Evolutionary conservation across 2,113 vertebrate species (phyloP), one percentile per base, ranked within the genome.

Genomic region (Sylvietta virens): DNA sequence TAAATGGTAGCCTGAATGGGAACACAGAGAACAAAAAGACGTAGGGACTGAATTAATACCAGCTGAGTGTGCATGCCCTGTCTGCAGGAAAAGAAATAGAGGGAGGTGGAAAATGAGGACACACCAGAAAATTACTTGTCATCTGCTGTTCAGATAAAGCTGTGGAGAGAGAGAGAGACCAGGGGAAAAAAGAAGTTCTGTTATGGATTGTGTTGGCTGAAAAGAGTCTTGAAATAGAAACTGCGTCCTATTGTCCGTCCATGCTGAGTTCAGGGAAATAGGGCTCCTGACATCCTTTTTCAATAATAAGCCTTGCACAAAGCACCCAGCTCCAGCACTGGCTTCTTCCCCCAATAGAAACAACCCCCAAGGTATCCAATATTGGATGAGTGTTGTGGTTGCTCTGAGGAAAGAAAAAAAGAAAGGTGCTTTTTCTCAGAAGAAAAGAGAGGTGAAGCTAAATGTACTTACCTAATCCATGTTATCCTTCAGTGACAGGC

Each of bases 171-270:
- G 51, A 83, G 28, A 80, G 40, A 94, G 42, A 67, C 21, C 71
- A 77, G 91, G 64, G 35, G 16, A 66, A 92, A 89, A 92, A 92
- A 88, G 58, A 62, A 70, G 51, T 70, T 86, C 54, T 83, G 64
- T 86, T 88, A 66, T 13, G 39, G 79, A 61, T 62, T 93, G 45
- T 82, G 71, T 47, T 95, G 90, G n/a, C 78, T 82, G 90, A 90
- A 96, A 95, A 94, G 58, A 48, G 79, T 61, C 87, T 90, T 93
- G 84, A 94, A 93, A 94, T 85, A 89, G 94, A 95, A 96, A 80
- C 92, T 80, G 66, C 1, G 3, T 91, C 45, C 84, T 88, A 82
- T 94, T 95, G 76, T 94, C 81, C 1, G 0, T 76, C 67, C 70
- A 54, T 66, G 58, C 78, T 77, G 89, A 87, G 78, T 95, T 95